These are phyloP conservation scores for Notechis scutatus DNA, from an alignment of 2,113 vertebrate species.

Conservation along the genomic window DNA sequence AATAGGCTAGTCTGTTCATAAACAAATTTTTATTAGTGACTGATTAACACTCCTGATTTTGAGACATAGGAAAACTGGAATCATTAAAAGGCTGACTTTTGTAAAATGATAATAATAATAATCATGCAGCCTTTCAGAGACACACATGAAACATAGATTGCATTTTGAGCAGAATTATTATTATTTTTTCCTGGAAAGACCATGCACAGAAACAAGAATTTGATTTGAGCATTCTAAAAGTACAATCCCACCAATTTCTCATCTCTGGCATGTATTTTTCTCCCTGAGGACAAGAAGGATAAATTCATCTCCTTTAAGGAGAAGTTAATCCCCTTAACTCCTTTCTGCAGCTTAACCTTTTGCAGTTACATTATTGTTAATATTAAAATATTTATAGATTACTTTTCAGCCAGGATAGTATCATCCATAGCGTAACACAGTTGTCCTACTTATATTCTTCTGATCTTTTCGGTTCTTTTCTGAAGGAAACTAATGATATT, in stretches of 20 bases:
- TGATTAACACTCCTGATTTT: background rate
- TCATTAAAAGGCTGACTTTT: background rate
- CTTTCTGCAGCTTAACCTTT: background rate
- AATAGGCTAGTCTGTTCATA: too few relatives aligned
- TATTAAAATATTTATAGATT: background rate
- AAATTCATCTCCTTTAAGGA: background rate
- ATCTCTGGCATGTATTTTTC: background rate
- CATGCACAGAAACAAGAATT: background rate
- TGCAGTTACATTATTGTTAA: background rate
- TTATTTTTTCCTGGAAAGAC: background rate
- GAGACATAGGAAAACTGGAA: background rate
- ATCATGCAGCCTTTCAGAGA: background rate
- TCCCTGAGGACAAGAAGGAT: background rate
- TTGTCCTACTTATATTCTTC: background rate
- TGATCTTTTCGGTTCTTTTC: background rate
- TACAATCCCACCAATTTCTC: background rate
- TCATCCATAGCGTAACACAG: background rate
- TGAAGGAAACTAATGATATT: background rate
- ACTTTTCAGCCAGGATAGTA: background rate
- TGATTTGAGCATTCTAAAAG: background rate
- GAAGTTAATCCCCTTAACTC: background rate
- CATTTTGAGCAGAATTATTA: background rate
- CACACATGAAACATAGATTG: background rate
- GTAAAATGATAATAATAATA: too few relatives aligned
- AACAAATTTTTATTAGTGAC: background rate